Evolutionary conservation across 2,888 invertebrate genomes (phyloP).

Genomic region (Xestia c-nigrum): DNA sequence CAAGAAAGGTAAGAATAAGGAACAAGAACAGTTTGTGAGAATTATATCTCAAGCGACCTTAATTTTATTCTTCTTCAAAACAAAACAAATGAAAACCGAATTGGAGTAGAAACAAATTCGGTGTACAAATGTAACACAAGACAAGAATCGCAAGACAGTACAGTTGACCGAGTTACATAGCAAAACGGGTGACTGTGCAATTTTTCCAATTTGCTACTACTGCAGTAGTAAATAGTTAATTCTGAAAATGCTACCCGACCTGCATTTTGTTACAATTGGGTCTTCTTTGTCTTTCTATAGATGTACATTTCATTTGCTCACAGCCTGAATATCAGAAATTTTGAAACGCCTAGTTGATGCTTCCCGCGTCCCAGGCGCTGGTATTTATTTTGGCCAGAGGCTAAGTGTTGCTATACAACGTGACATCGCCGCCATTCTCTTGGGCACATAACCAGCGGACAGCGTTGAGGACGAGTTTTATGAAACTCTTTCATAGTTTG

Average conservation of each 20-base stretch:
- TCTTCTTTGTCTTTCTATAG: neutral
- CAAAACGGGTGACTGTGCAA: neutral
- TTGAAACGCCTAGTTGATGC: too few species aligned
- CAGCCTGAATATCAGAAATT: too few species aligned
- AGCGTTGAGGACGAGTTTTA: too few species aligned
- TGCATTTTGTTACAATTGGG: neutral
- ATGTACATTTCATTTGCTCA: too few species aligned
- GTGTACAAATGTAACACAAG: slow-evolving; percentile 5
- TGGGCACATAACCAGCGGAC: too few species aligned
- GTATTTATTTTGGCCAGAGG: too few species aligned
- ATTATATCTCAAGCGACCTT: neutral
- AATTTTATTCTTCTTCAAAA: neutral
- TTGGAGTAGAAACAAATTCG: slow-evolving; percentile 25
- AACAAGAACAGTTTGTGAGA: neutral
- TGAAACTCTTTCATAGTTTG: too few species aligned
- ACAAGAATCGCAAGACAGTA: slow-evolving; percentile 4
- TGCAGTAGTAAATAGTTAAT: neutral
- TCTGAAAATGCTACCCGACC: neutral
- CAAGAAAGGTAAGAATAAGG: neutral
- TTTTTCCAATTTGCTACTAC: neutral
- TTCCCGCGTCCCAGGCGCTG: too few species aligned
- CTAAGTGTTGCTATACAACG: too few species aligned
- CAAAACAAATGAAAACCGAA: slow-evolving; percentile 34
- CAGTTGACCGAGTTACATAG: slow-evolving; percentile 27
- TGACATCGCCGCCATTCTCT: too few species aligned